Evolutionary conservation across 2,797 vertebrate genomes (phyloP), one percentile per base, ranked within the genome.

Genomic region (Pogonophryne albipinna): DNA sequence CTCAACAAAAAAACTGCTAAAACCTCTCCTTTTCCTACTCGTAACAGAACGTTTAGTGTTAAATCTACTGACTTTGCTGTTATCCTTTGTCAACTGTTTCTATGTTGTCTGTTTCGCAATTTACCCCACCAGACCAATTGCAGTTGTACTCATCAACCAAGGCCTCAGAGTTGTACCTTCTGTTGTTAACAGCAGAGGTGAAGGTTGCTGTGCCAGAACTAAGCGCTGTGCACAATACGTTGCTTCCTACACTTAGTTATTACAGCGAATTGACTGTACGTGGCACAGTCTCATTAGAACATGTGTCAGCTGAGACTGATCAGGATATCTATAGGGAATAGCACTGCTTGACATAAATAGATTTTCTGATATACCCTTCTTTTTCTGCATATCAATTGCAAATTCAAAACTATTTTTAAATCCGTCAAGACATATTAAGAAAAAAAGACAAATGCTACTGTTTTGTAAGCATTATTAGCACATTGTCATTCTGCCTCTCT

Each of bases 251-350:
- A 76, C 42, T 57, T 71, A 20, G 41, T 74, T 83, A 75, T 76
- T 80, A 74, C 62, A 66, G 57, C 16, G 6, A 47, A 66, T 79
- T 66, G 77, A 83, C 82, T 76, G 27, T 27, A 27, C 27, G 27
- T 27, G 61, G 8, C 65, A 81, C 15, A 49, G 69, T 71, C 83
- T 88, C 82, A 84, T 82, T 85, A 83, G 62, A 85, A 78, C 44
- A 34, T 58, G 46, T 80, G 67, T 66, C 76, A 75, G 65, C 34
- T 76, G 71, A 83, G 63, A 74, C 78, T 74, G 74, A 87, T 87
- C 51, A 46, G 62, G 66, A 76, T 74, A 82, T 84, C 84, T 85
- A 60, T 66, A 78, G 77, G 80, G 85, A 90, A 83, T 69, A 64
- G 55, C 13, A 15, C 66, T 79, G n/a, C 74, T 16, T 67, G 76